A percentile compares a stretch with the other conserved stretches of the same genome.
phyloP scores from a whole-genome alignment of 1,140 invertebrate genomes.

The Leptopilina clavipes region DNA sequence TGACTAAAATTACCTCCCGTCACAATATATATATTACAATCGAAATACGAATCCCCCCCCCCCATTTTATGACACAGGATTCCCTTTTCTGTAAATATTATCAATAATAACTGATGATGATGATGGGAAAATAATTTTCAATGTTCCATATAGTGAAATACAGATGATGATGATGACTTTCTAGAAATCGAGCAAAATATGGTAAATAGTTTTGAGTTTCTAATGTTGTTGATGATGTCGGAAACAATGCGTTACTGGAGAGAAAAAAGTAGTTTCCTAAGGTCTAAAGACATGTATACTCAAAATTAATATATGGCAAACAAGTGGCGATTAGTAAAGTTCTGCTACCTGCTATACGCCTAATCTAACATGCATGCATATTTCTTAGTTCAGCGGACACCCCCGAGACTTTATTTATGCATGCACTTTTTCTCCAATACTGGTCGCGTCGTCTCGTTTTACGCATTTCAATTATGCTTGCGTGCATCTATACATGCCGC shows the following conservation, averaged over 20 bases:
- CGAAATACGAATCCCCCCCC: too few relatives aligned
- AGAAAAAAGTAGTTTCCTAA: not conserved
- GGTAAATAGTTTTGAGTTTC: not conserved
- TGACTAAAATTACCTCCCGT: too few relatives aligned
- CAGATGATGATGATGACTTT: too few relatives aligned
- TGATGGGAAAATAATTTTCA: too few relatives aligned
- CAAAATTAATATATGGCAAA: too few relatives aligned
- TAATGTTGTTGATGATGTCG: not conserved
- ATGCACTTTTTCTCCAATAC: slow-evolving; percentile 22
- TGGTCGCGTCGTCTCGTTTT: slow-evolving; percentile 24
- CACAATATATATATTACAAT: too few relatives aligned
- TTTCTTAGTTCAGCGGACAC: slow-evolving; percentile 15
- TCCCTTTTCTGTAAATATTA: too few relatives aligned
- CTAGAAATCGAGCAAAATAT: not conserved
- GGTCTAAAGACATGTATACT: too few relatives aligned
- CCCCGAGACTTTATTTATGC: slow-evolving; percentile 32
- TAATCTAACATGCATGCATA: slow-evolving; percentile 33
- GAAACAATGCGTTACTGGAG: not conserved
- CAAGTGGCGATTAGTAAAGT: not conserved
- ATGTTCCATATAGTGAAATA: too few relatives aligned
- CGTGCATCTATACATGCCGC: slow-evolving; percentile 29
- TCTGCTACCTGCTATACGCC: not conserved
- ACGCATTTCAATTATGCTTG: slow-evolving; percentile 35
- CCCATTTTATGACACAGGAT: too few relatives aligned
- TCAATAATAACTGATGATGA: too few relatives aligned